A percentile compares a stretch with the other conserved stretches of the same genome.
phyloP scores from a whole-genome alignment of 53 echinoderm and acorn worm genomes.

The Glandiceps talaboti region DNA sequence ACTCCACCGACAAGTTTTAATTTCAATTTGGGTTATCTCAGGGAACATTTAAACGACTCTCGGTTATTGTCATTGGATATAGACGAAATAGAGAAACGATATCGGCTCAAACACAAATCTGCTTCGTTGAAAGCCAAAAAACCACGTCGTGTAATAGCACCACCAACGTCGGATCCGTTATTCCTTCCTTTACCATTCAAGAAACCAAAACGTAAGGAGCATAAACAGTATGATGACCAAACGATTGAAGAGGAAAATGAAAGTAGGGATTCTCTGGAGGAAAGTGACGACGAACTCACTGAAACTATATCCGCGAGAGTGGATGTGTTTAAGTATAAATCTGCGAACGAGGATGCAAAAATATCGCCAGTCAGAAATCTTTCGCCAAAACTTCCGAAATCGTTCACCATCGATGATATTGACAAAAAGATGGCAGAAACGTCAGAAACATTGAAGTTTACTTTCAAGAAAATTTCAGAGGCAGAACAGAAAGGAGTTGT shows the following conservation, averaged over 20 bases:
- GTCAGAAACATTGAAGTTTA: neutral
- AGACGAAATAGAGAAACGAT: neutral
- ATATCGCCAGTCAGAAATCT: neutral
- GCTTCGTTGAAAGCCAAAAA: neutral
- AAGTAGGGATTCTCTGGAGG: neutral
- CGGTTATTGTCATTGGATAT: neutral
- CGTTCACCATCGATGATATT: neutral
- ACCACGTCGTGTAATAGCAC: neutral
- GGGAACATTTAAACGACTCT: neutral
- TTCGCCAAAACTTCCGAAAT: neutral
- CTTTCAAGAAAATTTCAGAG: neutral
- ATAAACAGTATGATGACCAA: neutral
- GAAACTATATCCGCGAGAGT: neutral
- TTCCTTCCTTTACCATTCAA: neutral
- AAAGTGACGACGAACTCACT: neutral
- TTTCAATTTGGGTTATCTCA: neutral
- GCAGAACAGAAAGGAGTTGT: neutral
- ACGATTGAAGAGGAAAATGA: neutral
- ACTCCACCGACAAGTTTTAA: neutral
- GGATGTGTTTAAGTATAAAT: neutral
- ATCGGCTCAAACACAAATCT: neutral
- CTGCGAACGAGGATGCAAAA: neutral
- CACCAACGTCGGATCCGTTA: constrained; percentile 4
- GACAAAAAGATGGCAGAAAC: neutral
- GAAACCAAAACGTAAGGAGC: neutral